Conservation (phyloP, 1,140 invertebrate species). For the Brachystomella parvula region DNA sequence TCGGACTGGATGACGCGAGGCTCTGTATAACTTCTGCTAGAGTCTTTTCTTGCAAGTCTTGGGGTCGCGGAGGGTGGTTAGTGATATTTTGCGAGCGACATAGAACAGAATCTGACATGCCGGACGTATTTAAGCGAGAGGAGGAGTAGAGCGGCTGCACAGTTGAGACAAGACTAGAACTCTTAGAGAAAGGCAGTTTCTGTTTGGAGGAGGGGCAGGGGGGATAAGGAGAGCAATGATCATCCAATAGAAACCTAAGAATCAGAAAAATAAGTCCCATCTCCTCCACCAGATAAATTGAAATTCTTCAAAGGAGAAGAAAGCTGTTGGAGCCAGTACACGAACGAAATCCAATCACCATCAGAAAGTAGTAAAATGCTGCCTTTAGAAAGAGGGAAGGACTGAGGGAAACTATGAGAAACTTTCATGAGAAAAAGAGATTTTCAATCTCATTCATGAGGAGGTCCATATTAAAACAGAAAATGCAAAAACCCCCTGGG, state of each 20-base stretch:
- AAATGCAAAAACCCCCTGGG: too few species aligned
- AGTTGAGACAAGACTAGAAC: background rate
- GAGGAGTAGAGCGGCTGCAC: background rate
- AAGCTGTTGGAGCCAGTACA: too few species aligned
- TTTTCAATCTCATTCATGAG: too few species aligned
- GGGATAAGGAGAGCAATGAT: background rate
- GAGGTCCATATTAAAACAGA: too few species aligned
- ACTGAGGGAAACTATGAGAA: too few species aligned
- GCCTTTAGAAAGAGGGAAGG: too few species aligned
- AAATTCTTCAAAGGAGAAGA: background rate
- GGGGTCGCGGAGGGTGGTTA: background rate
- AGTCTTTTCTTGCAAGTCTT: background rate
- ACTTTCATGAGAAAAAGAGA: too few species aligned
- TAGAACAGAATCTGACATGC: background rate
- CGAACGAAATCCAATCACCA: too few species aligned
- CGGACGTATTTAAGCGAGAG: background rate
- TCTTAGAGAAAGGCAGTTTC: background rate
- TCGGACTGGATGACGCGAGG: background rate
- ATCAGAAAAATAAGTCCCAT: background rate
- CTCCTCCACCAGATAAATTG: background rate
- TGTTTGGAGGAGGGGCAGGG: background rate
- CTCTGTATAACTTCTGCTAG: background rate
- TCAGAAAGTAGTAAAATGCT: too few species aligned
- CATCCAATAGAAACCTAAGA: constrained; percentile 2
- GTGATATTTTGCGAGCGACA: background rate